Evolutionary conservation across 2,888 invertebrate species (phyloP).

Genomic region (Teinopalpus imperialis): DNA sequence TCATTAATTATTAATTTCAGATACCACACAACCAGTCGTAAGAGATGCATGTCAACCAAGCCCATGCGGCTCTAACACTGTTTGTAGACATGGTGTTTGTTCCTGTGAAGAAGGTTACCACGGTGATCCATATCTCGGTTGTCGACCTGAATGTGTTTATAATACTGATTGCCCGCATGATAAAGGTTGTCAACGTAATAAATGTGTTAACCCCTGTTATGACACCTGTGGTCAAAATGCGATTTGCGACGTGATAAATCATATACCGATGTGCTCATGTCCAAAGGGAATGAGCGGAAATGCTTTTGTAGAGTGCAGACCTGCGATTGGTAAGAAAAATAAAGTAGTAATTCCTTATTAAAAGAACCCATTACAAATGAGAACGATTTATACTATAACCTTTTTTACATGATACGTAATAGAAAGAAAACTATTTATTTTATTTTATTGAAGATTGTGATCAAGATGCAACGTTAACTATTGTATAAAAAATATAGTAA

Average conservation of each 20-base stretch:
- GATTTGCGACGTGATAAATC: conserved; percentile 86
- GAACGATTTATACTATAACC: too few species aligned
- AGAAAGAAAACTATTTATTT: too few species aligned
- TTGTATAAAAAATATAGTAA: too few species aligned
- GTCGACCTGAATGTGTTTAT: conserved; percentile 86
- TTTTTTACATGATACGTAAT: too few species aligned
- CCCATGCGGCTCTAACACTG: conserved; percentile 85
- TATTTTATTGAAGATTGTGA: too few species aligned
- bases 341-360: too few species aligned
- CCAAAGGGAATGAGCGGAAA: conserved; percentile 85
- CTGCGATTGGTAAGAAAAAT: conserved; percentile 77
- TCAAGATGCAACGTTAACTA: too few species aligned
- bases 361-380: too few species aligned
- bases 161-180: conserved; percentile 85
- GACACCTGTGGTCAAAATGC: conserved; percentile 88
- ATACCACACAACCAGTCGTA: conserved; percentile 35
- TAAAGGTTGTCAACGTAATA: conserved; percentile 85
- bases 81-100: conserved; percentile 81
- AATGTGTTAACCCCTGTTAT: conserved; percentile 87
- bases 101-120: conserved; percentile 83
- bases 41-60: conserved; percentile 83
- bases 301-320: conserved; percentile 84
- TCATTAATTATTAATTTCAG: conserved; percentile 39
- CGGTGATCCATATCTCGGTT: conserved; percentile 86
- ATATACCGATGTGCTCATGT: conserved; percentile 87